These are phyloP conservation scores for Lasius fuliginosus DNA, from an alignment of 2,888 invertebrate species.

Conservation along the genomic window DNA sequence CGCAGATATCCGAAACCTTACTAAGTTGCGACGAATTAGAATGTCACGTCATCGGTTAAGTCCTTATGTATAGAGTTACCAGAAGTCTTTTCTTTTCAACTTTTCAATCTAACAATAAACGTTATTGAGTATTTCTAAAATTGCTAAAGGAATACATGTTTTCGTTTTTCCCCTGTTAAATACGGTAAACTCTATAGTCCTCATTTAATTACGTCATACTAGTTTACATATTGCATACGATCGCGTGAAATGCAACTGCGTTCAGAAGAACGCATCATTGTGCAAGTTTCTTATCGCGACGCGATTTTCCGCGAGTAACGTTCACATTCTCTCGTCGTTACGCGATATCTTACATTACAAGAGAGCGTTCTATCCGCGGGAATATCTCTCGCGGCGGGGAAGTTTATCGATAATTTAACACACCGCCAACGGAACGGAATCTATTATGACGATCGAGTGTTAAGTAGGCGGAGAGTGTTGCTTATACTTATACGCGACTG, in stretches of 20 bases:
- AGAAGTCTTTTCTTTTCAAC: not conserved
- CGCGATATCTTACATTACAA: not conserved
- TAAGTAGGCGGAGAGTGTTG: constrained; percentile 17
- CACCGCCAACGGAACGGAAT: constrained; percentile 11
- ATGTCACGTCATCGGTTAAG: constrained; percentile 27
- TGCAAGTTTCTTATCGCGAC: constrained; percentile 39
- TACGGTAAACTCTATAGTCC: not conserved
- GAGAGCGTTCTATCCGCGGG: constrained; percentile 20
- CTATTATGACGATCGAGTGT: constrained; percentile 35
- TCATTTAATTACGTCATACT: not conserved
- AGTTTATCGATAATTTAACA: constrained; percentile 50
- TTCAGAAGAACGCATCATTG: constrained; percentile 21
- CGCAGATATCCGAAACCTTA: constrained; percentile 51
- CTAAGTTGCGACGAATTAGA: constrained; percentile 43
- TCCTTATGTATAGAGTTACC: not conserved
- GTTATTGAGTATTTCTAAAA: not conserved
- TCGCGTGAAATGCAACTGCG: constrained; percentile 40
- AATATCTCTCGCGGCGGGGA: constrained; percentile 36
- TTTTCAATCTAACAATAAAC: not conserved
- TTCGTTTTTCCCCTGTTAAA: not conserved
- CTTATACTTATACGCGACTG: not conserved
- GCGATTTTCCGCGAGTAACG: not conserved
- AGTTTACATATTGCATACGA: constrained; percentile 40
- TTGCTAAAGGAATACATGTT: not conserved
- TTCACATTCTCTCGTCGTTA: not conserved